Evolutionary conservation across 2,888 invertebrate species (phyloP), one percentile per base, ranked within the genome.

Genomic region (Allophyes oxyacanthae): DNA sequence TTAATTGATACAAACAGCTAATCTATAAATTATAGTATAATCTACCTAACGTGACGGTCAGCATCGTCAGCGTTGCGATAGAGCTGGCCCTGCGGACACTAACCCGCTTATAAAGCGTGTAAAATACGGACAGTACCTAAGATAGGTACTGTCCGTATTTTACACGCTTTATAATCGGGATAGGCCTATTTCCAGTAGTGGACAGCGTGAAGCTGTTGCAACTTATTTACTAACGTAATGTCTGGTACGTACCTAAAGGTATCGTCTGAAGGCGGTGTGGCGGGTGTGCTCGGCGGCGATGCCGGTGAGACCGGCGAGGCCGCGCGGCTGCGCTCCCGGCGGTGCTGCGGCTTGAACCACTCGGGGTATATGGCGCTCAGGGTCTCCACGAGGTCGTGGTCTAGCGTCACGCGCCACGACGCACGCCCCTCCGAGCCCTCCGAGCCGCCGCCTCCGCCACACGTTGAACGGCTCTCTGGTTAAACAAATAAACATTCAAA

Each of bases 321-420:
- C 64, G 89, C 84, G 72, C 87, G 87, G 82, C 88, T 87, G 72
- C 89, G 88, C 77, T 90, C 92, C 69, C 89, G 89, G 69, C 89
- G 87, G 72, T 88, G 88, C 84, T 92, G 92, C 77, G 91, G 91
- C 87, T 97, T 97, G 95, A 98, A 98, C 98, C 98, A 98, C 96
- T 97, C 98, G 80, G 98, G 98, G 94, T 98, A 98, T 91, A 98
- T 97, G 83, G 97, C 97, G 90, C 97, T 97, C 87, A 98, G 97
- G 87, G 98, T 98, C 94, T 98, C 97, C 90, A 98, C 96, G 85
- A 98, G 95, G 95, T 98, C 98, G 95, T 97, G 96, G 95, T 98
- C 98, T 94, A 98, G 96, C 93, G 98, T 97, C 89, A 98, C 96
- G 95, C 97, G 97, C 98, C 98, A 98, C 95, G 97, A 97, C 86